Evolutionary conservation across 2,113 vertebrate species (phyloP).

Genomic region (Nycticryphes semicollaris): DNA sequence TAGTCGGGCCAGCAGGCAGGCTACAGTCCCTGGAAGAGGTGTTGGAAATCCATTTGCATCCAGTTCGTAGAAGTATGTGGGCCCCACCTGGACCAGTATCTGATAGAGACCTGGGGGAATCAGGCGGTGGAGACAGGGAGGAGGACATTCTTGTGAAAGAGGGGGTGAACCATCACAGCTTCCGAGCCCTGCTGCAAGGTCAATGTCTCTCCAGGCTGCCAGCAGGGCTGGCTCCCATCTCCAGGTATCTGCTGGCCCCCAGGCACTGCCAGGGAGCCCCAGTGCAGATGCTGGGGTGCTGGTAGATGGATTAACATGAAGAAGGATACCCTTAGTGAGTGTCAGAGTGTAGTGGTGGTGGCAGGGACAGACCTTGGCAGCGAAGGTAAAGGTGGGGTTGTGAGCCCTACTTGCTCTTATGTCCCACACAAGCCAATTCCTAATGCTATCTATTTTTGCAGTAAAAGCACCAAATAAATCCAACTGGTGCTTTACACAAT

Average conservation of each 20-base stretch:
- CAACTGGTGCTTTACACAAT: neutral
- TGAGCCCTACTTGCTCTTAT: neutral
- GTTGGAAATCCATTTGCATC: neutral
- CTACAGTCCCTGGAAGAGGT: neutral
- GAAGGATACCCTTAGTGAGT: neutral
- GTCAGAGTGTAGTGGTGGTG: neutral
- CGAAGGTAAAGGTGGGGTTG: fast-evolving
- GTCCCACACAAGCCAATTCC: neutral
- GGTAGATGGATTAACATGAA: neutral
- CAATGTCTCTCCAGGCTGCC: neutral
- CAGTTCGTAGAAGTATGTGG: neutral
- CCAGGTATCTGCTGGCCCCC: neutral
- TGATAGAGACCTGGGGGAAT: neutral
- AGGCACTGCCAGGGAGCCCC: fast-evolving
- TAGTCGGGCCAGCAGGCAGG: neutral
- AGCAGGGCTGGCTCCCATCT: neutral
- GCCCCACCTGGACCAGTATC: neutral
- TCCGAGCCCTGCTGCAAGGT: fast-evolving
- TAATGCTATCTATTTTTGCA: neutral
- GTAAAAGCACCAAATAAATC: neutral
- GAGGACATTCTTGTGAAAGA: neutral
- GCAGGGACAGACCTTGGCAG: neutral
- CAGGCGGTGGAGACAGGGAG: fast-evolving
- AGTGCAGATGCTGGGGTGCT: fast-evolving
- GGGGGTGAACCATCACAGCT: neutral